Base-by-base conservation (phyloP, 2,888 invertebrate genomes). In the Priocnemis perturbator region DNA sequence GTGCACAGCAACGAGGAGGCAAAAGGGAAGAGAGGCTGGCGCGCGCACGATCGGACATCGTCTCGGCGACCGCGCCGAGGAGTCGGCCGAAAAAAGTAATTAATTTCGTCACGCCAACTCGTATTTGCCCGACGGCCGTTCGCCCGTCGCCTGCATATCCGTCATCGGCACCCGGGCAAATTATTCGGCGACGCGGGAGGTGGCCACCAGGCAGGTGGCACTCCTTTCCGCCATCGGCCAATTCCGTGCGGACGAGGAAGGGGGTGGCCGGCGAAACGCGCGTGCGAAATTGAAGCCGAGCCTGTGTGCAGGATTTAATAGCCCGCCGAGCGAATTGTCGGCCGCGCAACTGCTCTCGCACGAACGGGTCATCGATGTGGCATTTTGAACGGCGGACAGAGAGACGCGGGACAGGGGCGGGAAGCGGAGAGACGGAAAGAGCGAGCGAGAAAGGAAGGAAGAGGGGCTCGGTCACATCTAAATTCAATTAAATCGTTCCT, bases 81-180 rank as follows among this genome's bases (percentile, higher is more conserved):
- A 26, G 7, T 26, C 26, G 26, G 26, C 26, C 26, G 68, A 64
- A 73, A 74, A 77, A 81, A 81, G 83, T 81, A 79, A 81, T 82
- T 82, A 83, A 82, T 81, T 83, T 82, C 71, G 81, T 76, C 79
- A 76, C 75, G 71, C 74, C 77, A 68, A 77, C 82, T 82, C 75
- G 37, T 81, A 81, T 81, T 81, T 82, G 77, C 74, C 68, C 70
- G 66, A 61, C 73, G 69, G 68, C 72, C 64, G 65, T 76, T 56
- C n/a, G n/a, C n/a, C 60, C 71, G 48, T 20, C 64, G 68, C 59
- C 74, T 57, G 56, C 57, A 65, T 75, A 76, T 76, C 71, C 70
- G 64, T 78, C 76, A 78, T 71, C 62, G 74, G 62, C 65, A 64
- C 76, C 68, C 68, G 71, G 64, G 71, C 67, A 76, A 76, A 76